Base-by-base conservation (phyloP, 2,888 invertebrate species). In the Dryobotodes eremita region DNA sequence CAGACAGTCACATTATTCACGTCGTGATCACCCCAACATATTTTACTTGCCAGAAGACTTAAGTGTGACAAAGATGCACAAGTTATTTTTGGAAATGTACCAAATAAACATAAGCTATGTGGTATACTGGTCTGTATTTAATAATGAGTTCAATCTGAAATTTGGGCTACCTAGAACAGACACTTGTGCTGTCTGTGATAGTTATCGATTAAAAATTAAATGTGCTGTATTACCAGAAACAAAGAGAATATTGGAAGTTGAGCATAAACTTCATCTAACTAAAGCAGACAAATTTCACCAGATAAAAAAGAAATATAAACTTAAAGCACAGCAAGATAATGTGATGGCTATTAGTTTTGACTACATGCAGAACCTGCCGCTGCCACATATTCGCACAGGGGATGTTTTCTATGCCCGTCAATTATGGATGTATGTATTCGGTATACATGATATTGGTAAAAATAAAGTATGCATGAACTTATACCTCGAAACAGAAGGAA, bases 371-470 rank as follows among this genome's bases (percentile, higher is more conserved):
- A 83, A 80, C 66, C 74, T 83, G 48, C 80, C 83, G 11, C 23
- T 83, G 46, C 80, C 83, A n/a, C 80, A 83, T 64, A 82, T 76
- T 53, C 68, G 64, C 23, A 80, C 77, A 62, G 53, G 77, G 26
- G 83, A 80, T 83, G 77, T 83, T 23, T 83, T 83, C 64, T 83
- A 75, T 68, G n/a, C 62, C 36, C 70, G 80, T 23, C 77, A 83
- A 61, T 46, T 80, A 36, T 83, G 77, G 83, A 46, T 57, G 26
- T 80, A 75, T 68, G 74, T 80, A 42, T 80, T 83, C 74, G 75
- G 75, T 23, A 75, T 83, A 50, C 80, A 83, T 77, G 71, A 83
- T 65, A n/a, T 80, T 23, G 80, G 48, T 20, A 75, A 71, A 23
- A 75, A 83, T 77, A 57, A 71, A 75, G 80, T 71, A 46, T 55